Conservation (phyloP, 1,140 invertebrate genomes). For the Megathymus violae region DNA sequence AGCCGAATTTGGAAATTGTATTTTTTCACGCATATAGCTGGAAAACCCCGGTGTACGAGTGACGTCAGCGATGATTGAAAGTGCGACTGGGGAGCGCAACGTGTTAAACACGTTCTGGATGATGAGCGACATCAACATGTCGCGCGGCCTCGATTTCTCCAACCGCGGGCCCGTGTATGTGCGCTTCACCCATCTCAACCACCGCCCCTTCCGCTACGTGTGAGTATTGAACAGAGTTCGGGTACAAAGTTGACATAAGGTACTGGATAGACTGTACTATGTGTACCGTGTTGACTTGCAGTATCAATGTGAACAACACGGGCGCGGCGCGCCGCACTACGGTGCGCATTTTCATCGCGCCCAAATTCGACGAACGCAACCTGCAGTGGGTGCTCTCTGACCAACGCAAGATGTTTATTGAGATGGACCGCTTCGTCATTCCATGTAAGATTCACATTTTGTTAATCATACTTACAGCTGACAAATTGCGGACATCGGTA, state of each 20-base stretch:
- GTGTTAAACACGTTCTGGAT: constrained; percentile 85
- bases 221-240: constrained; percentile 60
- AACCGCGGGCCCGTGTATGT: constrained; percentile 83
- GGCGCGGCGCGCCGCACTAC: constrained; percentile 85
- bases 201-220: constrained; percentile 86
- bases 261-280: too few species aligned
- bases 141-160: constrained; percentile 86
- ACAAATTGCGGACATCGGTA: too few species aligned
- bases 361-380: constrained; percentile 89
- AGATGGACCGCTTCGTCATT: constrained; percentile 90
- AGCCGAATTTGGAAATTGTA: too few species aligned
- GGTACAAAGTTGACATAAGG: too few species aligned
- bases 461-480: too few species aligned
- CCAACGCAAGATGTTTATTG: constrained; percentile 89
- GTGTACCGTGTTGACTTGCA: constrained; percentile 49
- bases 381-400: constrained; percentile 86
- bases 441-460: constrained; percentile 82
- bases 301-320: constrained; percentile 85
- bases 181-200: constrained; percentile 87
- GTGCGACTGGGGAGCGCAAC: constrained; percentile 61
- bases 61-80: constrained; percentile 55
- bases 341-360: constrained; percentile 90
- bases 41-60: constrained; percentile 72
- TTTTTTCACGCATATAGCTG: constrained; percentile 49
- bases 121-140: constrained; percentile 85